These are phyloP conservation scores for Melieria crassipennis DNA, from an alignment of 2,888 invertebrate genomes.

Conservation along the genomic window DNA sequence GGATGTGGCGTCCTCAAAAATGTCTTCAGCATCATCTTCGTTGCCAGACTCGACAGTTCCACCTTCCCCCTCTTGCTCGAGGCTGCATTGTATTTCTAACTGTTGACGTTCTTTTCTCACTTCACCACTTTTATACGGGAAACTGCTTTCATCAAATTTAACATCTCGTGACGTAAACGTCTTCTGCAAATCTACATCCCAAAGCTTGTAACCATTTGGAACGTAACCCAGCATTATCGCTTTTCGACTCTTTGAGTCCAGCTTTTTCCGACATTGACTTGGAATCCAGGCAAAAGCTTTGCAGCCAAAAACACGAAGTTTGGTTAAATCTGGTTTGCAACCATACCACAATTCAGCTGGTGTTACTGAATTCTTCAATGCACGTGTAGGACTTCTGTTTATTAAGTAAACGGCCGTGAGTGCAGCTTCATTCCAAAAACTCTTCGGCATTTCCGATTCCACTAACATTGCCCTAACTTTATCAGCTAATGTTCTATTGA, in stretches of 20 bases:
- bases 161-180: slow-evolving; percentile 30
- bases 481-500: slow-evolving; percentile 31
- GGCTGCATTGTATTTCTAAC: not conserved
- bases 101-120: not conserved
- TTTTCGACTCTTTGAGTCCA: slow-evolving; percentile 37
- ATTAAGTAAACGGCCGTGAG: slow-evolving; percentile 26
- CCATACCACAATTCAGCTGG: slow-evolving; percentile 39
- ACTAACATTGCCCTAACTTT: slow-evolving; percentile 34
- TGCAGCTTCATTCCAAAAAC: slow-evolving; percentile 33
- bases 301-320: slow-evolving; percentile 42
- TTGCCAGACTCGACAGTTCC: not conserved
- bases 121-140: slow-evolving; percentile 12
- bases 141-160: slow-evolving; percentile 30
- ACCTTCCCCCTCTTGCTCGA: slow-evolving; percentile 18
- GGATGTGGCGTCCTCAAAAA: not conserved
- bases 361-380: slow-evolving; percentile 10
- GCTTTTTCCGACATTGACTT: slow-evolving; percentile 41
- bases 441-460: slow-evolving; percentile 31
- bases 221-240: slow-evolving; percentile 37
- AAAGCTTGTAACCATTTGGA: slow-evolving; percentile 40
- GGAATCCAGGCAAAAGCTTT: slow-evolving; percentile 41
- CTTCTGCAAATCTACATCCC: slow-evolving; percentile 23
- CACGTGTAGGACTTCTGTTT: slow-evolving; percentile 29
- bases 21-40: not conserved
- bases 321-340: slow-evolving; percentile 34